These are phyloP conservation scores for Trematomus bernacchii DNA, from an alignment of 2,797 vertebrate genomes.

Conservation along the genomic window DNA sequence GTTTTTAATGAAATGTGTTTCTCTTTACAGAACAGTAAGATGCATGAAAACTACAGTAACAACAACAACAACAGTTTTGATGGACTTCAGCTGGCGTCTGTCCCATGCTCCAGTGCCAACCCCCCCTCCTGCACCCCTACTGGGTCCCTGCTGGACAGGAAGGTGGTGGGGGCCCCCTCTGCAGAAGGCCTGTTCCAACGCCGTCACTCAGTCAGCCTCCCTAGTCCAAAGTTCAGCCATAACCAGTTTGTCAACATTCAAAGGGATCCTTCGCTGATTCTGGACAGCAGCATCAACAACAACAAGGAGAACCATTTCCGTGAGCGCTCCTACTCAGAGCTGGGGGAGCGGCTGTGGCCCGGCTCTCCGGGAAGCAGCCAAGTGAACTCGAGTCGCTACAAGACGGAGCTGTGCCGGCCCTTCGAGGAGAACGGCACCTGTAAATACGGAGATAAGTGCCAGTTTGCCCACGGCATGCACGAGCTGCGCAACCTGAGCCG, in stretches of 20 bases:
- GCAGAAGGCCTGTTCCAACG: constrained; percentile 82
- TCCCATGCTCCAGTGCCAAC: constrained; percentile 54
- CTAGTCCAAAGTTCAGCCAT: constrained; percentile 86
- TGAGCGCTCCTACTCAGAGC: constrained; percentile 89
- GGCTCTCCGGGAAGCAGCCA: constrained; percentile 79
- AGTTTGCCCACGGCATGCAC: constrained; percentile 88
- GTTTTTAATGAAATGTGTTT: neutral
- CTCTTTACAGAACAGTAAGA: constrained; percentile 86
- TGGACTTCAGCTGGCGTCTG: constrained; percentile 64
- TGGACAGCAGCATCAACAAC: constrained; percentile 67
- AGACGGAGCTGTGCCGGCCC: constrained; percentile 89
- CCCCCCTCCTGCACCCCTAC: constrained; percentile 75
- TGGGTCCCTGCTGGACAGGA: constrained; percentile 90
- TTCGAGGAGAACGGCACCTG: constrained; percentile 88
- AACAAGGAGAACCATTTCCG: constrained; percentile 89
- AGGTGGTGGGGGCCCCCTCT: constrained; percentile 88
- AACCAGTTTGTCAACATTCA: constrained; percentile 88
- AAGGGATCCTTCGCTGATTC: constrained; percentile 71
- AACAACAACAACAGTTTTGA: constrained; percentile 63
- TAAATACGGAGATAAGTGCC: constrained; percentile 90
- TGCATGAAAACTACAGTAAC: constrained; percentile 85
- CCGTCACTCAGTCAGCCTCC: constrained; percentile 88
- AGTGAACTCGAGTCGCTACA: constrained; percentile 89
- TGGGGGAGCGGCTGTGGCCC: constrained; percentile 80
- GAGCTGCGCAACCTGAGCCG: constrained; percentile 88